A percentile compares a stretch with the other conserved stretches of the same genome.
Conservation (phyloP, 2,888 invertebrate genomes). For the Gibbula magus region DNA sequence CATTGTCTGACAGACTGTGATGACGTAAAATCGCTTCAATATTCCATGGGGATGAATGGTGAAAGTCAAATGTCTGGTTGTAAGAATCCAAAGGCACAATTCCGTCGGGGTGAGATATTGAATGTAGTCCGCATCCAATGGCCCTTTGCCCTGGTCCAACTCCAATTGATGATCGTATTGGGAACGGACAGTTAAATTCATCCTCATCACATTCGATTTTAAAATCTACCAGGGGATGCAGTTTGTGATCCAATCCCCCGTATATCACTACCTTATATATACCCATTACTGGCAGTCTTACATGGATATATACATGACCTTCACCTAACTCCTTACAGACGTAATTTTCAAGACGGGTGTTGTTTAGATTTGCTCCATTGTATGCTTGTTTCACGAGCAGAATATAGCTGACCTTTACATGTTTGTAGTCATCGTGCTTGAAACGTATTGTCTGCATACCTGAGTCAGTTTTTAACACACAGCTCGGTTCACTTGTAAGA, state of each 20-base stretch:
- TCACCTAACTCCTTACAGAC: slow-evolving; percentile 22
- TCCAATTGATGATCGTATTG: neutral
- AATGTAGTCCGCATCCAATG: neutral
- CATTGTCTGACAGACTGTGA: neutral
- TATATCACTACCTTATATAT: slow-evolving; percentile 47
- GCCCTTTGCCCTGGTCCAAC: neutral
- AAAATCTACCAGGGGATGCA: neutral
- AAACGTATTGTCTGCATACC: slow-evolving; percentile 14
- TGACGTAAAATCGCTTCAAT: neutral
- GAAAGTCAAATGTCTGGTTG: neutral
- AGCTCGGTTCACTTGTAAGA: neutral
- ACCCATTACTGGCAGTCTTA: slow-evolving; percentile 52
- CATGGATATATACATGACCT: neutral
- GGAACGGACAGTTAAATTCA: neutral
- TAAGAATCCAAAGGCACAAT: neutral
- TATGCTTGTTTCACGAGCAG: neutral
- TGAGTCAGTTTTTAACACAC: neutral
- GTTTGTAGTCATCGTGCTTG: neutral
- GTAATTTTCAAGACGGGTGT: neutral
- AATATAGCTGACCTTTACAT: slow-evolving; percentile 12
- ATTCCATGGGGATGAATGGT: neutral
- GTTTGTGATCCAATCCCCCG: neutral
- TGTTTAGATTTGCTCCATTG: neutral
- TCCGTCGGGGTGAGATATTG: neutral
- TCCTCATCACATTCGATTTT: neutral